Evolutionary conservation across 2,888 invertebrate species (phyloP).

Genomic region (Miltochrista miniata): DNA sequence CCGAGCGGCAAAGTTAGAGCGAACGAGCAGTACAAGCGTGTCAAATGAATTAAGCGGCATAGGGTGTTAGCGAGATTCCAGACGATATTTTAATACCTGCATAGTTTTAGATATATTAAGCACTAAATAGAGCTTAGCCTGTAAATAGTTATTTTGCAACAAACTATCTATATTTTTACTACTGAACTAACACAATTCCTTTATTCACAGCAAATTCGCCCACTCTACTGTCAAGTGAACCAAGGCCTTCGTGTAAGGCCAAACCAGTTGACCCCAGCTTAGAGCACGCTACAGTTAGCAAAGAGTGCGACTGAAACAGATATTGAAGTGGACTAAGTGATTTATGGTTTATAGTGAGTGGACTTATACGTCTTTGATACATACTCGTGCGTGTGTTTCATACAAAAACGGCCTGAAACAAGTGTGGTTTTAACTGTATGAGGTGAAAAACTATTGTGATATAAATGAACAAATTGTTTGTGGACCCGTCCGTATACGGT

Average conservation of each 20-base stretch:
- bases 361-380: constrained; percentile 8
- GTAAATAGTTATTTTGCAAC: too few species aligned
- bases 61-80: too few species aligned
- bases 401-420: constrained; percentile 3
- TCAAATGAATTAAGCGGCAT: too few species aligned
- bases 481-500: constrained; percentile 32
- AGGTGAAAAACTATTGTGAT: constrained; percentile 29
- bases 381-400: too few species aligned
- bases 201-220: constrained; percentile 50
- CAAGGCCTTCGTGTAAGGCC: constrained; percentile 44
- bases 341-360: constrained; percentile 7
- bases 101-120: too few species aligned
- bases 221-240: constrained; percentile 46
- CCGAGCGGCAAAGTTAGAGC: too few species aligned
- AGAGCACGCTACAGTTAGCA: constrained; percentile 50
- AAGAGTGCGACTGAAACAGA: constrained; percentile 48
- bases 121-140: too few species aligned
- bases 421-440: constrained; percentile 4
- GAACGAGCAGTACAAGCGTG: too few species aligned
- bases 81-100: too few species aligned
- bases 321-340: constrained; percentile 16
- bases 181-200: too few species aligned
- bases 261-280: constrained; percentile 55
- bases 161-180: too few species aligned
- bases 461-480: constrained; percentile 22